Evolutionary conservation across 64 coral and sea anemone species (phyloP), one percentile per base, ranked within the genome.

Genomic region (Platygyra sinensis): DNA sequence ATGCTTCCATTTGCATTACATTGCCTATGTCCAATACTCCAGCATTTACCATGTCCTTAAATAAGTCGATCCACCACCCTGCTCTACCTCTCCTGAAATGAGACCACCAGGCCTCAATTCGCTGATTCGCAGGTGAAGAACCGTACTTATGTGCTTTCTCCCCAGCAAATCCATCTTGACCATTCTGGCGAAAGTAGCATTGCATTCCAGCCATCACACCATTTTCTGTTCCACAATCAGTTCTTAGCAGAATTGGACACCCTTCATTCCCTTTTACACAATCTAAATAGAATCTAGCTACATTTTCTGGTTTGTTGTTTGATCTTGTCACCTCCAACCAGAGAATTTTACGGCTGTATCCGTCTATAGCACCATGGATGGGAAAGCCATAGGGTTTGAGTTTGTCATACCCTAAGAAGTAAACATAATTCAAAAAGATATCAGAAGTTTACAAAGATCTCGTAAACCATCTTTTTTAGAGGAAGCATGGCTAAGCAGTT

Each of bases 311-410:
- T 38, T 77, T 77, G 60, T 88, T 88, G 74, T 88, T 88, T 31
- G 86, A 88, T 60, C 73, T 88, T 76, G 86, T 60, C 86, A 88
- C 30, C n/a, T 88, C 74, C 52, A 88, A 75, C 86, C 86, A 87
- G 57, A 88, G 86, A 73, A 88, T 75, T 88, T 88, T 88, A 62
- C 86, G 25, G 57, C 86, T 88, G 86, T 88, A 88, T 62, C 86
- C 73, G 28, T 87, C 86, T 87, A 87, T 75, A 54, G 71, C 85
- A 52, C 86, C 69, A 73, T 87, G 86, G 69, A 87, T 87, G 32
- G 86, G 86, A 29, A 75, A 87, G 19, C 86, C 69, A 74, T 73
- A 87, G 0, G 86, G 69, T 52, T 87, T 74, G 0, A 87, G 69
- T 52, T 87, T 82, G 16, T 82, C 80, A 62, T 82, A 82, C 52